Evolutionary conservation across 2,888 invertebrate species (phyloP), one percentile per base, ranked within the genome.

Genomic region (Mellilla xanthometata): DNA sequence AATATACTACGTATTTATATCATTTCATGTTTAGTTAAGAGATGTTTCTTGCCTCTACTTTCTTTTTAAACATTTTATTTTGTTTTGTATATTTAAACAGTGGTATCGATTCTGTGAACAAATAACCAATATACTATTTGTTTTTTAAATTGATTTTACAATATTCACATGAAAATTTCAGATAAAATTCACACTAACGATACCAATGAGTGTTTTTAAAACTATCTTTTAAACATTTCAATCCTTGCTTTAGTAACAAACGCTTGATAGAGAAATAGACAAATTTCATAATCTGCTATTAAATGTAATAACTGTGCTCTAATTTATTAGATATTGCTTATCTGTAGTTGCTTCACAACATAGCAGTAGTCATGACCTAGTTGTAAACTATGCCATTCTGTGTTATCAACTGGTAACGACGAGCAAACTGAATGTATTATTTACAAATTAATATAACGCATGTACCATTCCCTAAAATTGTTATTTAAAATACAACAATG

Each of bases 321-420:
- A 26, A 11, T 36, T 13, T 36, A 31, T 13, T 26, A 19, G 36
- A 36, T 43, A 44, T 22, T 27, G 22, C 22, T 44, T 44, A 44
- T 44, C 43, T 38, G 32, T 19, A 33, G 38, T 45, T 45, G 45
- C 39, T 19, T 36, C 43, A 36, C 12, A 12, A 26, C 23, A 22
- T 29, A 28, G 29, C 29, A 33, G 39, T 29, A 39, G 29, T 28
- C 34, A 29, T 45, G 44, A 34, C 45, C 45, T 26, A 39, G 23
- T 45, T 34, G 29, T 12, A 33, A 39, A 39, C 24, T 34, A 34
- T 34, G 39, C 39, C 39, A 39, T 34, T 45, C 34, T 39, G 26
- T 39, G 36, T 38, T 32, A 44, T 32, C 15, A 30, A 19, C 30
- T 3, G 12, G 29, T 28, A 28, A 22, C 27, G 10, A 31, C 27